Base-by-base conservation (phyloP, 1,140 invertebrate species). In the Ostrea denselamellosa region DNA sequence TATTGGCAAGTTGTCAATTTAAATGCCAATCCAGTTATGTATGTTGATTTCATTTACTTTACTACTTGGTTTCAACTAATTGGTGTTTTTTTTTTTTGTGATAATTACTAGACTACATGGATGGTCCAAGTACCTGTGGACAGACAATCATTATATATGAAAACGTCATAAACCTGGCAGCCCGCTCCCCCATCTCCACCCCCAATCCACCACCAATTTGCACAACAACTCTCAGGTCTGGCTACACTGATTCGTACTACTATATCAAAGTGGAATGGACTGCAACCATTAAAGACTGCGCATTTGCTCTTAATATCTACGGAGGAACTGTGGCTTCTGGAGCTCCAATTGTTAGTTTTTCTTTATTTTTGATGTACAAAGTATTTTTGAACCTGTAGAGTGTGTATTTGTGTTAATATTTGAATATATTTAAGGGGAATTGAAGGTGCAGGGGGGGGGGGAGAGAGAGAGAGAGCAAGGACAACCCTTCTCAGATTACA, bases 171-270 rank as follows among this genome's bases (percentile, higher is more conserved):
- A 86, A 86, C 2, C 25, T 93, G 8, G 89, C 86, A 10, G 91
- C 90, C 12, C 65, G 90, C n/a, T 86, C 90, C n/a, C 90, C 89
- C 17, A 87, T 90, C 0, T 84, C 92, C 7, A 87, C 89, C 19
- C 56, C 90, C 2, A 91, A 93, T 58, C 91, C 92, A 2, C 90
- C 89, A 2, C 84, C 85, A 7, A 82, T 86, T 22, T 93, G 92
- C 83, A 85, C 86, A 34, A 85, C 91, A 7, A 85, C 86, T 10
- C 84, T 93, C 12, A 56, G 87, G 65, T 90, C 92, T 34, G 90
- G 89, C 0, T 92, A 92, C 71, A 88, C 90, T 0, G 89, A 87
- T 19, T 58, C 89, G 0, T 91, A 91, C 44, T 91, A 91, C 44
- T 58, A 87, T 58, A 88, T 93, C 44, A 89, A 92, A 84, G 91